These are phyloP conservation scores for Trichonephila clavata DNA, from an alignment of 1,140 invertebrate genomes.

Conservation along the genomic window DNA sequence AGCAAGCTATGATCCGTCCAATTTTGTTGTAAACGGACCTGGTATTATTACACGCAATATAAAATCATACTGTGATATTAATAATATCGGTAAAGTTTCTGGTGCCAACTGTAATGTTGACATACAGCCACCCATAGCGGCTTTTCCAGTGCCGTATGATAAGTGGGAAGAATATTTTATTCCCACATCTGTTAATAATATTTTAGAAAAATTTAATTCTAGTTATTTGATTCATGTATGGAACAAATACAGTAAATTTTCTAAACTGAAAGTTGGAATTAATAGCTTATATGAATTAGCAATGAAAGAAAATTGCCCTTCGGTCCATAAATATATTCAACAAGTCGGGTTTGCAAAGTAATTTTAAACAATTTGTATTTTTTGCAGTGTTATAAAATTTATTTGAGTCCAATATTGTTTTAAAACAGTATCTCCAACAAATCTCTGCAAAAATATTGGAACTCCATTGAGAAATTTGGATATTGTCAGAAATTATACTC, in stretches of 20 bases:
- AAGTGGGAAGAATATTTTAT: constrained; percentile 64
- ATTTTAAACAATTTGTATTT: background rate
- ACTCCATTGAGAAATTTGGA: no score
- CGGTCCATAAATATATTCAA: constrained; percentile 17
- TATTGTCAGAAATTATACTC: no score
- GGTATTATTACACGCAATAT: constrained; percentile 43
- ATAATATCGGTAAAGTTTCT: constrained; percentile 53
- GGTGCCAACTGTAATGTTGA: constrained; percentile 50
- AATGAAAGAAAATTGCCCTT: constrained; percentile 47
- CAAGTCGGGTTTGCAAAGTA: constrained; percentile 37
- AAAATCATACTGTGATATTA: constrained; percentile 47
- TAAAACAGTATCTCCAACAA: no score
- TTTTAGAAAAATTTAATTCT: background rate
- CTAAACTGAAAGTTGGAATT: background rate
- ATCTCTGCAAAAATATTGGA: no score
- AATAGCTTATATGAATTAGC: constrained; percentile 62
- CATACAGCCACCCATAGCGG: constrained; percentile 31
- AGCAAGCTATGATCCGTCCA: constrained; percentile 78
- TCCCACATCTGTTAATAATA: background rate
- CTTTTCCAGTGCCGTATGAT: constrained; percentile 64
- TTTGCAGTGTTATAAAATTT: background rate
- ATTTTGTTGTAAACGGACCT: constrained; percentile 61
- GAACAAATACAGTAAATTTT: constrained; percentile 56
- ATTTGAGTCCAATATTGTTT: no score
- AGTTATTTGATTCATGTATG: constrained; percentile 72